phyloP scores from a whole-genome alignment of 1,140 invertebrate species.

The Pseudomyrmex flavicornis region DNA sequence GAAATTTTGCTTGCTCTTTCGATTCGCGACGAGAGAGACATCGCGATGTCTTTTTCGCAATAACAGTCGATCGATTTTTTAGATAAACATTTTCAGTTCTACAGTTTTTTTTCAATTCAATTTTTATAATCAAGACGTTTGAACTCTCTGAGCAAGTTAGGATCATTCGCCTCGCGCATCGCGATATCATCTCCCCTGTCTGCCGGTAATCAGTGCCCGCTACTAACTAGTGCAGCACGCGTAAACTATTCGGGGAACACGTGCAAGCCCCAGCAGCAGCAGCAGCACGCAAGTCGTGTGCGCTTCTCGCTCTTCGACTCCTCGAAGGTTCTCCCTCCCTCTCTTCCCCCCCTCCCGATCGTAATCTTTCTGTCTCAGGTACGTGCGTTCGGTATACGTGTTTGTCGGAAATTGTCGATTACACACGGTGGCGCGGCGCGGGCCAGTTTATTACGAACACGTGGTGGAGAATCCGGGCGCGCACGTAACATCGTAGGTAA shows the following conservation, averaged over 20 bases:
- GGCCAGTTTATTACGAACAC: conserved; percentile 78
- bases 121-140: not conserved
- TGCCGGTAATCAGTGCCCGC: conserved; percentile 29
- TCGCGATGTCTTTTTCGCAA: too few relatives aligned
- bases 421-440: conserved; percentile 62
- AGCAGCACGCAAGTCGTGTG: conserved; percentile 37
- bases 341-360: conserved; percentile 70
- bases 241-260: conserved; percentile 50
- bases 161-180: not conserved
- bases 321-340: not conserved
- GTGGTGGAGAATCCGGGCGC: conserved; percentile 69
- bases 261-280: conserved; percentile 23
- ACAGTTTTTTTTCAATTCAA: not conserved
- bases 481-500: conserved; percentile 71
- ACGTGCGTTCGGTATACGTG: conserved; percentile 64
- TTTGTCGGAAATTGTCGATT: conserved; percentile 76
- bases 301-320: conserved; percentile 59
- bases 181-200: conserved; percentile 33
- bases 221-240: conserved; percentile 41
- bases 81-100: not conserved
- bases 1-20: conserved; percentile 20
- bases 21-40: conserved; percentile 14
- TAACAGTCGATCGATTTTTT: too few relatives aligned
- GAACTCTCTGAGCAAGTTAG: too few relatives aligned
- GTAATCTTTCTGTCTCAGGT: conserved; percentile 69